Conservation (phyloP, 2,797 vertebrate species). For the Myoxocephalus aenaeus region DNA sequence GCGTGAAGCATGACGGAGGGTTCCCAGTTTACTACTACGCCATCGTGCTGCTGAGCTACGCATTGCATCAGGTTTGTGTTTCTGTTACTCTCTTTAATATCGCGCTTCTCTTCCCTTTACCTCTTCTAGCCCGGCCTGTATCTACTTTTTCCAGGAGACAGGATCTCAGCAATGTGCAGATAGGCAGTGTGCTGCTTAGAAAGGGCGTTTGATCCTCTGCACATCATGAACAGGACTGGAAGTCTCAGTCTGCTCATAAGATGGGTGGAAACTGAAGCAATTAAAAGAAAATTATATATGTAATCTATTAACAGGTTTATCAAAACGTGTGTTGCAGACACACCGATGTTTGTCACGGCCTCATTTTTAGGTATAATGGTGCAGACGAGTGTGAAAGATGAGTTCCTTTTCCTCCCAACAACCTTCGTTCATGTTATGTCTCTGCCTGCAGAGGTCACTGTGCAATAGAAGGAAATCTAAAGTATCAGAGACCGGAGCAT, state of each 20-base stretch:
- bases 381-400: neutral
- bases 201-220: neutral
- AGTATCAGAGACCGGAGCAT: neutral
- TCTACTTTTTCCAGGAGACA: neutral
- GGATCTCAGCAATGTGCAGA: neutral
- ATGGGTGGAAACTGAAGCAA: neutral
- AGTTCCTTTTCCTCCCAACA: neutral
- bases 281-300: neutral
- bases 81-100: neutral
- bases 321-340: neutral
- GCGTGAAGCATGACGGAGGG: constrained; percentile 89
- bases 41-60: constrained; percentile 92
- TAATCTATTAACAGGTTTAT: neutral
- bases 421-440: neutral
- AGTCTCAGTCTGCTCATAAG: neutral
- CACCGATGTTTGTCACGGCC: neutral
- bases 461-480: constrained; percentile 9
- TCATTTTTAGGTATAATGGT: neutral
- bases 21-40: constrained; percentile 94
- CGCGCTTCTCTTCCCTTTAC: neutral
- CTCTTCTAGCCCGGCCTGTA: neutral
- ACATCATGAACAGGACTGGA: too few relatives aligned
- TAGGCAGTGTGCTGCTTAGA: neutral
- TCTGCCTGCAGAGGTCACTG: constrained; percentile 23
- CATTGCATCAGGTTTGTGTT: constrained; percentile 91